Evolutionary conservation across 2,113 vertebrate genomes (phyloP), one percentile per base, ranked within the genome.

Genomic region (Protobothrops mucrosquamatus): DNA sequence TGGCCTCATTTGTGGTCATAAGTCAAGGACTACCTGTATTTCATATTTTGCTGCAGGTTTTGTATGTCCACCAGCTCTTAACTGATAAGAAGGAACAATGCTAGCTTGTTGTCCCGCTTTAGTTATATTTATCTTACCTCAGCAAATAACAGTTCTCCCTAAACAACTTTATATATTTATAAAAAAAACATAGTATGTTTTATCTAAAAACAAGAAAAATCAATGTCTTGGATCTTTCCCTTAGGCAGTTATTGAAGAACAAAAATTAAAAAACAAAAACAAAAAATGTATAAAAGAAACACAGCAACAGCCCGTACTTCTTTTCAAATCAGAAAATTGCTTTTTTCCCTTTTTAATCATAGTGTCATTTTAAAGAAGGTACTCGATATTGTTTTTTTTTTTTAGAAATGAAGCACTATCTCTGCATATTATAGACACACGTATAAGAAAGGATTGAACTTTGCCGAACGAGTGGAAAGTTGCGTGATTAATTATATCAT

Each of bases 401-500:
- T 94, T 86, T 91, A 92, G 89, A 61, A n/a, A 59, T 10, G 18
- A 91, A 59, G 43, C 18, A 14, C 69, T 74, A 15, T 61, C 59
- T 57, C 18, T 74, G n/a, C 15, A 43, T 81, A 43, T 39, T 81
- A 39, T 81, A 22, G 9, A 22, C 74, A 22, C 34, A 22, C 34
- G 43, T 43, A 39, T 22, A 81, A 81, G 34, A 81, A 94, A 94
- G 51, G 87, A 91, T 88, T 91, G 92, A 59, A 89, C 92, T 95
- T 94, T 39, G 55, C 52, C 94, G 90, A 90, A 94, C 34, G 34
- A 88, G 48, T 94, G 89, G 90, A 95, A 48, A 26, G 34, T 93
- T 39, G 92, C 81, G 92, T 15, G 54, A 93, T 92, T 91, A 94
- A 90, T 95, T 96, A 92, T 91, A 89, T 92, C 74, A 85, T 90